Evolutionary conservation across 2,797 vertebrate species (phyloP), one percentile per base, ranked within the genome.

Genomic region (Yasuhikotakia modesta): DNA sequence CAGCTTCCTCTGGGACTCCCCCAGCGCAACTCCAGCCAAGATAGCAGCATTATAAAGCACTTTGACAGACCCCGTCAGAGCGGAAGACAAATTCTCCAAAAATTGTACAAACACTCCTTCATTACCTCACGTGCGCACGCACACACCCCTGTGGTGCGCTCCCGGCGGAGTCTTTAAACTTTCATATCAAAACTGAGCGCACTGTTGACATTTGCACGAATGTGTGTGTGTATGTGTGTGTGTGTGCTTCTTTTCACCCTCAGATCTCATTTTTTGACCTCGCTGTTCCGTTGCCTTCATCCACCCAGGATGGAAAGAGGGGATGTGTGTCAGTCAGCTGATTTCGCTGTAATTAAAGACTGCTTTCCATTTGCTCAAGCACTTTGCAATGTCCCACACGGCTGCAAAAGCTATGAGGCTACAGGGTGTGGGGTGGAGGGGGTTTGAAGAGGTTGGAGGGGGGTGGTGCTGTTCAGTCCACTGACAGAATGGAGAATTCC

Each of bases 1-100:
- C 85, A 81, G 85, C 91, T 92, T 92, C 92, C 92, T 93, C 84
- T 92, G 91, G 92, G 92, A 91, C 87, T 91, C 90, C 88, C 90
- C 84, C 39, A 85, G 88, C 87, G 83, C 86, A 90, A 88, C 89
- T 88, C 89, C 88, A 82, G 91, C 90, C 92, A 93, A 91, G 86
- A 89, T 87, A 89, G 70, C 76, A 88, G 86, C 85, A 85, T 89
- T 87, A 88, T 87, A 91, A 92, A 90, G 87, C 87, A 88, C 85
- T 90, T 78, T 83, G 86, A 86, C 87, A 90, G 86, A 86, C 83
- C 82, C 61, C 61, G 85, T 86, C 83, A 85, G 57, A 35, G 80
- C 71, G 45, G 67, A 81, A 79, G 82, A 84, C 79, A 86, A 85
- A 90, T 86, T 82, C 84, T 64, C 86, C 79, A 63, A 48, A 84